These are phyloP conservation scores for Nebria brevicollis DNA, from an alignment of 2,888 invertebrate genomes.

Conservation along the genomic window DNA sequence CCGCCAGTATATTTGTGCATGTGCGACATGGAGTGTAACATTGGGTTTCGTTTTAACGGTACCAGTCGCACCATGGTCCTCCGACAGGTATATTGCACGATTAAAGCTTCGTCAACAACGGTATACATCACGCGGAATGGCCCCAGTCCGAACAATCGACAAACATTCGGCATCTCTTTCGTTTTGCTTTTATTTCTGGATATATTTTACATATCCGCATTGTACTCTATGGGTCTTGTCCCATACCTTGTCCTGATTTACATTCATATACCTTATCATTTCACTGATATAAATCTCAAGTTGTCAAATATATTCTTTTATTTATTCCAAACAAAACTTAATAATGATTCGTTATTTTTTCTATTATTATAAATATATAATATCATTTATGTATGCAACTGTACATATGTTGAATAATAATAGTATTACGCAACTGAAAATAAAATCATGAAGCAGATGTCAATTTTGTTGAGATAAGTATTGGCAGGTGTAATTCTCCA, in stretches of 20 bases:
- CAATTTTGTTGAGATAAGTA: background rate
- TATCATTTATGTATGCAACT: too few species aligned
- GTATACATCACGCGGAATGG: conserved; percentile 1
- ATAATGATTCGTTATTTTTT: too few species aligned
- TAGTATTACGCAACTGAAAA: too few species aligned
- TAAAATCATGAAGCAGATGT: background rate
- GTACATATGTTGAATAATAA: too few species aligned
- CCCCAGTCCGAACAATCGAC: background rate
- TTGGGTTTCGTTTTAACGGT: background rate
- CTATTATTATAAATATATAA: too few species aligned
- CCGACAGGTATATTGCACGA: background rate
- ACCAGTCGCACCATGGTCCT: background rate
- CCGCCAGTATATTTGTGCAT: background rate
- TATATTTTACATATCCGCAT: background rate
- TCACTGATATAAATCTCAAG: background rate
- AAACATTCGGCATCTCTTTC: background rate
- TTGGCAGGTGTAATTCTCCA: background rate
- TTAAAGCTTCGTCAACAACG: conserved; percentile 1
- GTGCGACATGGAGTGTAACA: background rate
- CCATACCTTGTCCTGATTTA: background rate
- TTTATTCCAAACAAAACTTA: too few species aligned
- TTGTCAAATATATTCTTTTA: background rate
- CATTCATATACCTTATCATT: background rate
- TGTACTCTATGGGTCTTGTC: background rate
- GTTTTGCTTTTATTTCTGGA: background rate